Base-by-base conservation (phyloP, 2,888 invertebrate genomes). In the Xylota segnis region DNA sequence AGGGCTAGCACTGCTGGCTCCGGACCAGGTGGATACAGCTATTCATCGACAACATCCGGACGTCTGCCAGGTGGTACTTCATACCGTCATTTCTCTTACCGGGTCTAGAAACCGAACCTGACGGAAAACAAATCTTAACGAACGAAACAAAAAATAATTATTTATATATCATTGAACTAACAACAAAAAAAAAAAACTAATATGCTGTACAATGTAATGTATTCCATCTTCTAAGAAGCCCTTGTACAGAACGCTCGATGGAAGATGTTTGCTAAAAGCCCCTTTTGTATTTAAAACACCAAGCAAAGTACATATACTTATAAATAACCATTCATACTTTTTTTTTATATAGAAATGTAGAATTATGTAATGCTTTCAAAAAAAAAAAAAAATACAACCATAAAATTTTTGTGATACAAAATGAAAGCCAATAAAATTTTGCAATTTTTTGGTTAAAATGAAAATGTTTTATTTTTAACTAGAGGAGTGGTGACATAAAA, bases 11-110 rank as follows among this genome's bases (percentile, higher is more conserved):
- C 95, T 91, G 93, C 94, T 91, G 95, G 95, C 91, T 94, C 94
- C 87, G 96, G 96, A 88, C 97, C 97, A 88, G 95, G 97, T 89
- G 95, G 96, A 90, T 97, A 97, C 93, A 96, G 96, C 91, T 97
- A 97, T 94, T 95, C 96, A 89, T 96, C 96, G 87, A 94, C 95
- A 90, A 93, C 95, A 89, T 95, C 95, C 92, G 97, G 97, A 91
- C 95, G 95, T 92, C 94, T 97, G 91, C 97, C 97, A 88, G 95
- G 96, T 90, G 97, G 97, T 92, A 96, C 96, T 91, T 93, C 93
- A 90, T 97, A 97, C 93, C 96, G 97, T 90, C 96, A 97, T 93
- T 97, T 95, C 94, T 96, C 96, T 90, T 97, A 97, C 94, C 96
- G 96, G 93, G 96, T 97, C 92, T 97, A 96, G 94, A 66, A 4